Conservation (phyloP, 2,113 vertebrate species). For the Larimichthys crocea region DNA sequence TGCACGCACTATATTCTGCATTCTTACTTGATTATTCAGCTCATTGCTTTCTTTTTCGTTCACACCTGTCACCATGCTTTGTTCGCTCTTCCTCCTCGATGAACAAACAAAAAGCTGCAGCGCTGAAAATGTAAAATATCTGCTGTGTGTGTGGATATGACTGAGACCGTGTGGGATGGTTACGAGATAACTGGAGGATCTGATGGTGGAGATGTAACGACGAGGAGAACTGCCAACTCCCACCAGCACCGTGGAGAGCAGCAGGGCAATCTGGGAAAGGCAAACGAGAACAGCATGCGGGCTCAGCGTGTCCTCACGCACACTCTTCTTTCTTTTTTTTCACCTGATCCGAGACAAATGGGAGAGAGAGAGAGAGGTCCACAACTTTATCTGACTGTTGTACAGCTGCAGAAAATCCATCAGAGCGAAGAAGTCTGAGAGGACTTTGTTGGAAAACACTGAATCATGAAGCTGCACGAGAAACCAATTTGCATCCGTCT, state of each 20-base stretch:
- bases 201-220: constrained; percentile 34
- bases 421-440: constrained; percentile 1
- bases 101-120: neutral
- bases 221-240: constrained; percentile 48
- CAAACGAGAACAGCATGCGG: constrained; percentile 60
- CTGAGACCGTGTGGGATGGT: neutral
- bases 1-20: neutral
- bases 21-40: neutral
- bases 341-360: constrained; percentile 30
- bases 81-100: neutral
- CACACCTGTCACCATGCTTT: neutral
- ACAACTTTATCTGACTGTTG: constrained; percentile 36
- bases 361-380: constrained; percentile 28
- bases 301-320: constrained; percentile 54
- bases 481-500: constrained; percentile 1
- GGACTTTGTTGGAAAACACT: constrained; percentile 1
- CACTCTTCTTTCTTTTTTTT: constrained; percentile 4
- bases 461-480: constrained; percentile 11
- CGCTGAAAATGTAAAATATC: neutral
- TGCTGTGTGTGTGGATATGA: neutral
- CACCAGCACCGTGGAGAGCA: constrained; percentile 50
- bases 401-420: constrained; percentile 63
- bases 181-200: constrained; percentile 22
- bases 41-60: neutral
- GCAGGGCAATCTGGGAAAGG: constrained; percentile 61